Conservation (phyloP, 2,797 vertebrate species). For the Tarsius wallacei region DNA sequence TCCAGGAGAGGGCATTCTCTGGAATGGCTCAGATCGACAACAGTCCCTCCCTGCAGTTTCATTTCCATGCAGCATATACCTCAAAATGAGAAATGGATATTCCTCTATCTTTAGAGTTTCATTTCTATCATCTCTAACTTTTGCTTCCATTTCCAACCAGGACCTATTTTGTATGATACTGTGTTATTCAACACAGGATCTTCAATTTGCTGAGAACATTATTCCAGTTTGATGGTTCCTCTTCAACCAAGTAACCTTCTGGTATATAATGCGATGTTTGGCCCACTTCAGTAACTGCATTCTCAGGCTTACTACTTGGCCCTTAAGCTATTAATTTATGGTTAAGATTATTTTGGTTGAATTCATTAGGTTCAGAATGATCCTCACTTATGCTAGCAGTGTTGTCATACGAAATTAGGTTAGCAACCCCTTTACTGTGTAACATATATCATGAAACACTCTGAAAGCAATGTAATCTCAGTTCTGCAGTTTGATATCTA, state of each 20-base stretch:
- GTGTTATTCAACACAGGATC: not conserved
- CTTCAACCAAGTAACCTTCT: not conserved
- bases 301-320: not conserved
- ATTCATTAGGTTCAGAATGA: not conserved
- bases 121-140: not conserved
- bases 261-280: not conserved
- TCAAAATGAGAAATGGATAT: not conserved
- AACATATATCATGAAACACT: not conserved
- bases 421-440: not conserved
- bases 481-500: not conserved
- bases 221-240: not conserved
- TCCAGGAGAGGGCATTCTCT: not conserved
- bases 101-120: not conserved
- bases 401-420: not conserved
- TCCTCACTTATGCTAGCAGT: not conserved
- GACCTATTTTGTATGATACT: not conserved
- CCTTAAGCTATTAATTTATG: not conserved
- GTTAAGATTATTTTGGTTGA: conserved; percentile 9
- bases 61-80: not conserved
- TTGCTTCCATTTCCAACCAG: not conserved
- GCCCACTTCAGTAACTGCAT: not conserved
- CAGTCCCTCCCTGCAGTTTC: not conserved
- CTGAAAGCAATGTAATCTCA: conserved; percentile 4
- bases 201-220: conserved; percentile 6
- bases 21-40: not conserved